These are phyloP conservation scores for Callipepla squamata DNA, from an alignment of 2,113 vertebrate genomes.

Conservation along the genomic window DNA sequence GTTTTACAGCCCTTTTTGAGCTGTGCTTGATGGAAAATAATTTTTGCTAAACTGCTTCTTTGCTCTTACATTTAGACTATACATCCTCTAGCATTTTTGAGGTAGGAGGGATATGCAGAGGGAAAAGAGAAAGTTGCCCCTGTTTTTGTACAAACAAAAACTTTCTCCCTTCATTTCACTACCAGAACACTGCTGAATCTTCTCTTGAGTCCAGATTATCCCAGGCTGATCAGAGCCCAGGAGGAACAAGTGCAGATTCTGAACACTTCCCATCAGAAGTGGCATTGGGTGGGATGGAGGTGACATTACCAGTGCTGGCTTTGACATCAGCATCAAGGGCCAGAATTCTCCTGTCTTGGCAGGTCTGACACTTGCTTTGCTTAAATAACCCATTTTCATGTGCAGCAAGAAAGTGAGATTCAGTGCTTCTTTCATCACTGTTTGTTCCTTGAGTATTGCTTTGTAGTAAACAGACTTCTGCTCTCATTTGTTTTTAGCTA, in stretches of 20 bases:
- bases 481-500: not conserved
- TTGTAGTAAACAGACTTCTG: not conserved
- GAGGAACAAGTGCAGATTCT: not conserved
- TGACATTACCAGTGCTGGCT: not conserved
- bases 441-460: not conserved
- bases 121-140: not conserved
- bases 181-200: not conserved
- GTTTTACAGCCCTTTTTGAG: not conserved
- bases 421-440: not conserved
- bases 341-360: not conserved
- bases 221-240: not conserved
- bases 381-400: not conserved
- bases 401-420: not conserved
- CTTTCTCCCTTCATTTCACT: not conserved
- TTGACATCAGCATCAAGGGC: rapidly evolving
- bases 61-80: too few relatives aligned
- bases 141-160: not conserved
- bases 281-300: not conserved
- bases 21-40: not conserved
- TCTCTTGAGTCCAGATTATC: not conserved
- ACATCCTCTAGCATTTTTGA: rapidly evolving
- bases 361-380: not conserved
- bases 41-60: not conserved
- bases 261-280: rapidly evolving
- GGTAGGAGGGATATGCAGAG: not conserved